Evolutionary conservation across 2,113 vertebrate genomes (phyloP).

Genomic region (Varanus salvator): DNA sequence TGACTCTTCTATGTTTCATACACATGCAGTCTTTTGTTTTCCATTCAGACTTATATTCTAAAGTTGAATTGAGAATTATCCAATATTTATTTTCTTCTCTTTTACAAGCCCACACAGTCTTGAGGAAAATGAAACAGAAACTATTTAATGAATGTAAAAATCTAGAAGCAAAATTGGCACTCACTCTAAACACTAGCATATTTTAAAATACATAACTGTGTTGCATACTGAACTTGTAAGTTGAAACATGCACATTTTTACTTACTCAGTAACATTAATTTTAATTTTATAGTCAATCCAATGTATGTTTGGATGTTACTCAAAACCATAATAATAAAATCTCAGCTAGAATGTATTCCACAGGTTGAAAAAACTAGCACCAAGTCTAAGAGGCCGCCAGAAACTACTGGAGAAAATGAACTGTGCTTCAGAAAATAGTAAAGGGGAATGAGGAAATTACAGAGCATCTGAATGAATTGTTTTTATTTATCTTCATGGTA

Average conservation of each 20-base stretch:
- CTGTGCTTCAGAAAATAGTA: too few species aligned
- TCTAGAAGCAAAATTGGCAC: not conserved
- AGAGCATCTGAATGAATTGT: too few species aligned
- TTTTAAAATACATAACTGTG: not conserved
- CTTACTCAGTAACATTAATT: not conserved
- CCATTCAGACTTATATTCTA: not conserved
- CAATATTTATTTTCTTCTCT: not conserved
- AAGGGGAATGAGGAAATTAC: too few species aligned
- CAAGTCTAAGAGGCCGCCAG: too few species aligned
- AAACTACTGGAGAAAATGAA: too few species aligned
- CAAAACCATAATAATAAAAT: too few species aligned
- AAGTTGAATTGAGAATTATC: not conserved
- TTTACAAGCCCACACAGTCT: not conserved
- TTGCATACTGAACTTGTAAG: not conserved
- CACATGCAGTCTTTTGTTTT: slow-evolving; percentile 55
- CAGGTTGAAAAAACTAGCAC: too few species aligned
- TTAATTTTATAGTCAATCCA: not conserved
- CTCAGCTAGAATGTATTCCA: too few species aligned
- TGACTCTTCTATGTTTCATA: not conserved
- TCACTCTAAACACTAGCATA: not conserved
- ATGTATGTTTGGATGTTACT: not conserved
- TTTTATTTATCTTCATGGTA: too few species aligned
- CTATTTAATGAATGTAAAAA: not conserved
- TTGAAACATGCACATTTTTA: not conserved
- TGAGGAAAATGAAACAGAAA: not conserved